Base-by-base conservation (phyloP, 2,888 invertebrate species). In the Diaperis boleti region DNA sequence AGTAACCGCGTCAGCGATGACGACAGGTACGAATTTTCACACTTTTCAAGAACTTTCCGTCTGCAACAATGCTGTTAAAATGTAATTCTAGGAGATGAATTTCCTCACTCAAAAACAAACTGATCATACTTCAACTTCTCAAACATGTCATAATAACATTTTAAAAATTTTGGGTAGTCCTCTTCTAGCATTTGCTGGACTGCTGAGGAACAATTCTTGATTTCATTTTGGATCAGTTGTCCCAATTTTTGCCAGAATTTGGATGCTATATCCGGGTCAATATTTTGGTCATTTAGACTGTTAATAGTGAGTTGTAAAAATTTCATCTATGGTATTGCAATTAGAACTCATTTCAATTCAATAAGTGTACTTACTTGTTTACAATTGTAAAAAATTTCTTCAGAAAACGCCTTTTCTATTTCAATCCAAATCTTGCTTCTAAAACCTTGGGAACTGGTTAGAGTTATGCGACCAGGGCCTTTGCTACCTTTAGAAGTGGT, bases 11-110 rank as follows among this genome's bases (percentile, higher is more conserved):
- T 91, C 67, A 95, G 85, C 1, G 95, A 95, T 73, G 90, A 89
- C 0, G 92, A 92, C 47, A 95, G 81, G 80, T 94, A 95, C 0
- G 93, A 89, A 74, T 91, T 93, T 83, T 95, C 95, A 85, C 94
- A 92, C 71, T 88, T 87, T 11, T 86, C 86, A 22, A 95, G 83
- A 74, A 82, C 82, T 67, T 75, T 82, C 11, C 86, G 85, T 73
- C 85, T 85, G 69, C 59, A 78, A 70, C 62, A 10, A 7, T 22
- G 29, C 47, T 17, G 7, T 8, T 14, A 13, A 17, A 31, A 14
- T 8, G 22, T 20, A 37, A n/a, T n/a, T n/a, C 15, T 47, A 42
- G 29, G 26, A 26, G 15, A 31, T 0, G n/a, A 33, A 33, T 31
- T 8, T 6, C 82, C 82, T 71, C 85, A 85, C 81, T 88, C 85